Percentiles rank a stretch among this genome's conserved stretches.
Evolutionary conservation across 2,113 vertebrate genomes (phyloP).

Genomic region (Macroglossus sobrinus): DNA sequence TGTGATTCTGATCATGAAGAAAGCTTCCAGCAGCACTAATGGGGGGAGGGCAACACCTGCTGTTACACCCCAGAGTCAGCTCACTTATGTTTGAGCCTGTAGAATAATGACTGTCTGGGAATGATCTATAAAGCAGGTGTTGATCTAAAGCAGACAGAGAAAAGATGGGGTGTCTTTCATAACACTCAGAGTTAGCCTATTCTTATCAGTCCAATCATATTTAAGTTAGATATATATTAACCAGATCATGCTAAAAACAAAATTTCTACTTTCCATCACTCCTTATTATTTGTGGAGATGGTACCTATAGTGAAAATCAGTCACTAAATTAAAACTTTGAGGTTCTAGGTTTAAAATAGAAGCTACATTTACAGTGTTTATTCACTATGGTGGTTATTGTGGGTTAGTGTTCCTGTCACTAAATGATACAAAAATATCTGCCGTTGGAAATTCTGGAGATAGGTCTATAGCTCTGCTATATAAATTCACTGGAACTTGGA

Average conservation of each 20-base stretch:
- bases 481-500: constrained; percentile 4
- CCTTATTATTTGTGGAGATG: constrained; percentile 26
- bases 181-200: background rate
- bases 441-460: constrained; percentile 8
- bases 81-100: background rate
- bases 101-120: background rate
- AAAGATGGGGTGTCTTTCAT: background rate
- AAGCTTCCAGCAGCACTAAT: background rate
- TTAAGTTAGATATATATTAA: background rate
- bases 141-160: background rate
- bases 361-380: constrained; percentile 63
- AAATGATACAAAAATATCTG: constrained; percentile 43
- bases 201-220: background rate
- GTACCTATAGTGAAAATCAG: background rate
- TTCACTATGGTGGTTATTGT: constrained; percentile 52
- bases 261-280: background rate
- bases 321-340: constrained; percentile 38
- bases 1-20: background rate
- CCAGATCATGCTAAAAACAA: background rate
- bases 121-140: no score
- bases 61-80: background rate
- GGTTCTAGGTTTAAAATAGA: constrained; percentile 58
- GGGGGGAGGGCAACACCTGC: background rate
- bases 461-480: background rate
- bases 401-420: constrained; percentile 48